phyloP scores from a whole-genome alignment of 2,888 invertebrate species.

The Standfussiana lucernea region DNA sequence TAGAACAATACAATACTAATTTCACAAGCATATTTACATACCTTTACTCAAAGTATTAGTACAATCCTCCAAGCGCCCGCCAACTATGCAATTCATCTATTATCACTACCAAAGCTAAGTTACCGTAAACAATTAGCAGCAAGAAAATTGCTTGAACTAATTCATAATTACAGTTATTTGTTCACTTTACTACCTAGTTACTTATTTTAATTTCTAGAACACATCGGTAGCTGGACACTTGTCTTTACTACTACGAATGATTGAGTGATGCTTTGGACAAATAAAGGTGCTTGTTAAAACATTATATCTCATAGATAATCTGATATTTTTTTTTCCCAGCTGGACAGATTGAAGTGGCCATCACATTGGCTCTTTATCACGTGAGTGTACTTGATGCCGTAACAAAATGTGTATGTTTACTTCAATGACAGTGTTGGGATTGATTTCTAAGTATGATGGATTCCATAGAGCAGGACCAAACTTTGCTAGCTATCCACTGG shows the following conservation, averaged over 20 bases:
- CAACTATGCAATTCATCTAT: constrained; percentile 42
- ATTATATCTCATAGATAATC: constrained; percentile 51
- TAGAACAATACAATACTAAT: constrained; percentile 28
- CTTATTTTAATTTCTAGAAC: constrained; percentile 44
- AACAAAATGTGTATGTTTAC: constrained; percentile 51
- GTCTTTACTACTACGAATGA: constrained; percentile 19
- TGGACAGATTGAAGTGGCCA: constrained; percentile 70
- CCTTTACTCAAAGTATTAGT: constrained; percentile 51
- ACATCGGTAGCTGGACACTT: constrained; percentile 25
- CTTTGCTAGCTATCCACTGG: not conserved
- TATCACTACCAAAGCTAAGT: constrained; percentile 55
- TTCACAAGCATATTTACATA: constrained; percentile 39
- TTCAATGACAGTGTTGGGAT: constrained; percentile 17
- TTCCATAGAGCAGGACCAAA: not conserved
- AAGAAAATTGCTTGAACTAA: constrained; percentile 59
- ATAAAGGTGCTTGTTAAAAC: constrained; percentile 33
- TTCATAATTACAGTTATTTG: constrained; percentile 59
- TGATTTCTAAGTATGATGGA: constrained; percentile 16
- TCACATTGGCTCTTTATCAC: constrained; percentile 65
- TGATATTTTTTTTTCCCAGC: constrained; percentile 61
- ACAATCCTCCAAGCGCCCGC: constrained; percentile 40
- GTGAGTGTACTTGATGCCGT: constrained; percentile 50
- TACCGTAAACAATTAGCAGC: constrained; percentile 58
- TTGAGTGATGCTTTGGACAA: constrained; percentile 44
- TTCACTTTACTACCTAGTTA: constrained; percentile 44